These are phyloP conservation scores for Melanotaenia maccullochi DNA, from an alignment of 2,797 vertebrate genomes.

Conservation along the genomic window DNA sequence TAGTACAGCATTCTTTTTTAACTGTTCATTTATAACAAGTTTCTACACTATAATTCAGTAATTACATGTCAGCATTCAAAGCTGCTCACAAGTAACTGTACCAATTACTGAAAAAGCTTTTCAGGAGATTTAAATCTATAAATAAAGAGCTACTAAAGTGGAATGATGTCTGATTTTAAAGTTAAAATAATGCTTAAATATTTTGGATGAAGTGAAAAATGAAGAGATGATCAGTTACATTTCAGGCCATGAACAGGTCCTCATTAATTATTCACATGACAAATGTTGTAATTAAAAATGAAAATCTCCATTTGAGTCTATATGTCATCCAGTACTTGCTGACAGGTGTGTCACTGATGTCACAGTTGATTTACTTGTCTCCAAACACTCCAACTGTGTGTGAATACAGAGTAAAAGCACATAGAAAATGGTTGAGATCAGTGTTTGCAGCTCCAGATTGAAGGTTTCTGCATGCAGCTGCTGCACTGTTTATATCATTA, in stretches of 20 bases:
- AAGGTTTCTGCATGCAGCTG: not conserved
- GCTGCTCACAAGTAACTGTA: conserved; percentile 8
- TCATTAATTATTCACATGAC: conserved; percentile 53
- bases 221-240: conserved; percentile 64
- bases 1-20: not conserved
- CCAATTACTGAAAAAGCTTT: conserved; percentile 13
- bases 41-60: not conserved
- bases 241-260: conserved; percentile 40
- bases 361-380: not conserved
- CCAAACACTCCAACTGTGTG: not conserved
- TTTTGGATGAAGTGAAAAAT: conserved; percentile 54
- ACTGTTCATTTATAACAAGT: not conserved
- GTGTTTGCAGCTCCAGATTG: not conserved
- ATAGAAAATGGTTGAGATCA: not conserved
- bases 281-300: conserved; percentile 70
- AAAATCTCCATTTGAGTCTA: conserved; percentile 50
- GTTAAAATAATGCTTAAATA: conserved; percentile 22
- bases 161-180: conserved; percentile 1
- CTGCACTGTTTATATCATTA: not conserved
- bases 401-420: not conserved
- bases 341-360: conserved; percentile 14
- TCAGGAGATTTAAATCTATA: conserved; percentile 30
- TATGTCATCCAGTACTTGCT: conserved; percentile 25
- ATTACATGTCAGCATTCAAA: conserved; percentile 19
- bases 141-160: conserved; percentile 9